Evolutionary conservation across 2,797 vertebrate species (phyloP).

Genomic region (Premnoplex brunnescens): DNA sequence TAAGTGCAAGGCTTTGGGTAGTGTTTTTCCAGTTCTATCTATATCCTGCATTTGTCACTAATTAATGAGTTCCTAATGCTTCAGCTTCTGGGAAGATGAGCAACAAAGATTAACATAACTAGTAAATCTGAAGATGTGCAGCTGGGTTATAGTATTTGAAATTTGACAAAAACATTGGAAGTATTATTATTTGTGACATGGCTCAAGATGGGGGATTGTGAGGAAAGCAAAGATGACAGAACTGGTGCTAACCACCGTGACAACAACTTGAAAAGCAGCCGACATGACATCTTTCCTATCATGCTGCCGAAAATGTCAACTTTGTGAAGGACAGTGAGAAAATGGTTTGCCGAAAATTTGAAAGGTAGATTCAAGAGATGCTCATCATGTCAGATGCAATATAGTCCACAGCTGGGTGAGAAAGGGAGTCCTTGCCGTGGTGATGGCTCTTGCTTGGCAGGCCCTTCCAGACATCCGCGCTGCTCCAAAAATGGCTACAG

Average conservation of each 20-base stretch:
- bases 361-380: conserved; percentile 84
- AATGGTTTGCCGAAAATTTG: conserved; percentile 83
- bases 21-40: conserved; percentile 67
- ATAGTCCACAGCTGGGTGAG: conserved; percentile 77
- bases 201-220: conserved; percentile 86
- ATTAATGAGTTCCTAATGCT: conserved; percentile 67
- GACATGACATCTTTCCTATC: conserved; percentile 90
- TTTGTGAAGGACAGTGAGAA: conserved; percentile 86
- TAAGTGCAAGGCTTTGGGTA: conserved; percentile 49
- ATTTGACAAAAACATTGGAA: conserved; percentile 71
- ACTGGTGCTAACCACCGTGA: conserved; percentile 90
- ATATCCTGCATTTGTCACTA: conserved; percentile 65
- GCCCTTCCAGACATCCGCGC: conserved; percentile 63
- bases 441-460: conserved; percentile 77
- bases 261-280: conserved; percentile 92
- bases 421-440: conserved; percentile 73
- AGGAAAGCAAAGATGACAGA: conserved; percentile 98
- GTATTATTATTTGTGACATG: conserved; percentile 93
- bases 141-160: conserved; percentile 72
- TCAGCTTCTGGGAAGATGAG: conserved; percentile 69
- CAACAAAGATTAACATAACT: conserved; percentile 69
- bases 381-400: conserved; percentile 81
- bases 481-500: conserved; percentile 73
- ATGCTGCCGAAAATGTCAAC: conserved; percentile 84
- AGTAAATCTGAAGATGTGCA: conserved; percentile 62